Conservation (phyloP, 2,113 vertebrate genomes). For the Caretta caretta region DNA sequence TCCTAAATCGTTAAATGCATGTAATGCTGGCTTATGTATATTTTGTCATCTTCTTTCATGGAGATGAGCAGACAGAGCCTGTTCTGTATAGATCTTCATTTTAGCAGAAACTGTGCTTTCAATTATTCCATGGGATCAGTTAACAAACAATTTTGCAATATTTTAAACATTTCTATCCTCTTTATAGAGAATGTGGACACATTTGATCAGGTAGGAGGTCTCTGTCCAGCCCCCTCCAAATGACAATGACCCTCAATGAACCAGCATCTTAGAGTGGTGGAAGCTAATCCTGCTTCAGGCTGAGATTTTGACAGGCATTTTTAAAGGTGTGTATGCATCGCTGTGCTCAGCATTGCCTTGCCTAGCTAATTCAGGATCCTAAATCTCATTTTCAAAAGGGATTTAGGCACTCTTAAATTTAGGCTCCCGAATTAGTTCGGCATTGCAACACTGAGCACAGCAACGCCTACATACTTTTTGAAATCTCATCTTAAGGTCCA, state of each 20-base stretch:
- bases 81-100: not conserved
- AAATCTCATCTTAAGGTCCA: not conserved
- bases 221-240: not conserved
- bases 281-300: not conserved
- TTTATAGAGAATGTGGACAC: too few relatives aligned
- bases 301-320: not conserved
- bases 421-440: too few relatives aligned
- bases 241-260: not conserved
- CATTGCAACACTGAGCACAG: too few relatives aligned
- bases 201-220: too few relatives aligned
- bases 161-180: not conserved
- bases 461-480: not conserved
- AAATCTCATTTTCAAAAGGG: too few relatives aligned
- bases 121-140: not conserved
- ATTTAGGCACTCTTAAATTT: too few relatives aligned
- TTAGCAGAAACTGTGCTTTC: not conserved
- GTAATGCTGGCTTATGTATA: not conserved
- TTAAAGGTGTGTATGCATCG: not conserved
- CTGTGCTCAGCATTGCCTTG: too few relatives aligned
- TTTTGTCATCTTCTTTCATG: not conserved
- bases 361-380: too few relatives aligned
- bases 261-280: not conserved
- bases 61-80: not conserved
- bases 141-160: fast-evolving
- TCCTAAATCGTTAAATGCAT: too few relatives aligned